These are phyloP conservation scores for Bos javanicus DNA, from an alignment of 2,113 vertebrate genomes.

Conservation along the genomic window DNA sequence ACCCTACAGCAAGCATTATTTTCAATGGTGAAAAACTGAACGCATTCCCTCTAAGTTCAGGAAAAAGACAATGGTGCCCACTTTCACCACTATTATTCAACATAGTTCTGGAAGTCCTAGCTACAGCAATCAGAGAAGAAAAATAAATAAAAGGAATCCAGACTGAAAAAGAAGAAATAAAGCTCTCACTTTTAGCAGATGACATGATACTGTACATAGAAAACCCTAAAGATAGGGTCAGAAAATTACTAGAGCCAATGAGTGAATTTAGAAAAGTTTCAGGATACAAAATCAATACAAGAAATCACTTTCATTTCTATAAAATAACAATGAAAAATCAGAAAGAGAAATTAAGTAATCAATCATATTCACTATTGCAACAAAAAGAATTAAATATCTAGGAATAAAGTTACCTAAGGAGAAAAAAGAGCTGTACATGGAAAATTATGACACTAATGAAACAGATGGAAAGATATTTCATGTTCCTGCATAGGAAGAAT, in stretches of 20 bases:
- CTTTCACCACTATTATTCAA: not conserved
- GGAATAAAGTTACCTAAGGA: not conserved
- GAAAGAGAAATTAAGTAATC: not conserved
- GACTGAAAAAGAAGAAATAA: not conserved
- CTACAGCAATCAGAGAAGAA: not conserved
- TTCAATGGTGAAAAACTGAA: not conserved
- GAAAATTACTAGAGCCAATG: not conserved
- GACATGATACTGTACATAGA: not conserved
- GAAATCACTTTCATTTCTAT: not conserved
- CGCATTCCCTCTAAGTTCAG: not conserved
- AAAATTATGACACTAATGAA: not conserved
- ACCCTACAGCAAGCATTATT: not conserved
- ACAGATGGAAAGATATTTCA: not conserved
- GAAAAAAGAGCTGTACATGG: not conserved
- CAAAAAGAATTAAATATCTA: not conserved
- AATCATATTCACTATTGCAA: not conserved
- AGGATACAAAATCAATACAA: not conserved
- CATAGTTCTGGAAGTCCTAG: not conserved
- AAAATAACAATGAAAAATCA: not conserved
- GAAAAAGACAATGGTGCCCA: not conserved
- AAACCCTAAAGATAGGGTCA: not conserved
- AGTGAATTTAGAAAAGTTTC: not conserved
- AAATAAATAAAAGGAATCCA: not conserved
- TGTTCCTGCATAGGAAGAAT: not conserved
- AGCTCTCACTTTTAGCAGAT: not conserved